Evolutionary conservation across 2,888 invertebrate genomes (phyloP).

Genomic region (Amphimallon solstitiale): DNA sequence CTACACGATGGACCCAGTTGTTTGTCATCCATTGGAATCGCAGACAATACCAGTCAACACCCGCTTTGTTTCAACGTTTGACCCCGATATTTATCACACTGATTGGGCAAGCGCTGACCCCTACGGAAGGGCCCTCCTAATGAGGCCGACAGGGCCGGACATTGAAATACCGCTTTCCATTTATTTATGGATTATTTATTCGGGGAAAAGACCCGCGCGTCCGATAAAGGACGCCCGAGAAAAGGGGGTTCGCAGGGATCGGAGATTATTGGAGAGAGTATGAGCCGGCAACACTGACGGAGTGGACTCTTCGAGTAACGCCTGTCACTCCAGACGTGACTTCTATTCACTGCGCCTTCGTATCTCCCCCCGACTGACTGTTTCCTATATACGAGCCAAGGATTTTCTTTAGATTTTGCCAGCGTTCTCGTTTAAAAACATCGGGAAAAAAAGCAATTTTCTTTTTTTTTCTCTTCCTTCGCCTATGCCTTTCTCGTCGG

Average conservation of each 20-base stretch:
- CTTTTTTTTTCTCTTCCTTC: too few relatives aligned
- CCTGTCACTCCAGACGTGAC: too few relatives aligned
- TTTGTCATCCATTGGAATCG: slow-evolving; percentile 28
- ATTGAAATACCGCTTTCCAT: slow-evolving; percentile 15
- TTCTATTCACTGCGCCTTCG: too few relatives aligned
- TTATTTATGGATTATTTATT: slow-evolving; percentile 20
- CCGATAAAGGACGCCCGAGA: too few relatives aligned
- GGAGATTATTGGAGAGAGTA: neutral
- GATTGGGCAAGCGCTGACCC: slow-evolving; percentile 9
- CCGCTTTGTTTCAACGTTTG: slow-evolving; percentile 33
- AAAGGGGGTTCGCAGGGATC: too few relatives aligned
- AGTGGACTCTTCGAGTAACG: too few relatives aligned
- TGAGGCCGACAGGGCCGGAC: slow-evolving; percentile 7
- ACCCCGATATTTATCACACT: slow-evolving; percentile 35
- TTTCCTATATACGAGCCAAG: neutral
- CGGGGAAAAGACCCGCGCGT: neutral
- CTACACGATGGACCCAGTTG: neutral
- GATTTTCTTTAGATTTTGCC: neutral
- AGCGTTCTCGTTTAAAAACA: too few relatives aligned
- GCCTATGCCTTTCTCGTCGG: too few relatives aligned
- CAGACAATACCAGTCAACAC: slow-evolving; percentile 32
- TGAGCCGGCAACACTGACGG: neutral
- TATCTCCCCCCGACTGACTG: too few relatives aligned
- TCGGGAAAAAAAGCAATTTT: too few relatives aligned
- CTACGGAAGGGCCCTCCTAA: neutral